Conservation (phyloP, 2,113 vertebrate genomes). For the Eubucco bourcierii region DNA sequence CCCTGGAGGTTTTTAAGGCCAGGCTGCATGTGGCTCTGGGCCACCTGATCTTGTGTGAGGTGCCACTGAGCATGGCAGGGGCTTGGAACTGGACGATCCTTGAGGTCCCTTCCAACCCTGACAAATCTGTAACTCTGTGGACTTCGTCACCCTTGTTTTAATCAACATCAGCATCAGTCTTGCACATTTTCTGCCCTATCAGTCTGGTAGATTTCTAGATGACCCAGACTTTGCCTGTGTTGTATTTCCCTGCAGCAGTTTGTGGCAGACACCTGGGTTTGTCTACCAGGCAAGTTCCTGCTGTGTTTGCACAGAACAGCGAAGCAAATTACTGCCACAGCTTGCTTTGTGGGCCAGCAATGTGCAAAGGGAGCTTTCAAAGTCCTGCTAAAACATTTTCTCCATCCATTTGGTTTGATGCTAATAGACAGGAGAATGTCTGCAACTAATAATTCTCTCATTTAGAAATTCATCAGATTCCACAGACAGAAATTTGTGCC, state of each 20-base stretch:
- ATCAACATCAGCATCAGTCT: neutral
- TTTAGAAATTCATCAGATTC: constrained; percentile 14
- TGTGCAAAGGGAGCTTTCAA: neutral
- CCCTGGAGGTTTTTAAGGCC: too few species aligned
- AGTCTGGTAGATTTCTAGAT: neutral
- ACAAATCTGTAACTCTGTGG: too few species aligned
- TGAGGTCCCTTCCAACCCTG: too few species aligned
- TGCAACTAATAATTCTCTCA: constrained; percentile 24
- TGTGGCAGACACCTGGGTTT: neutral
- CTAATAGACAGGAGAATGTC: neutral
- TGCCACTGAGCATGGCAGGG: too few species aligned
- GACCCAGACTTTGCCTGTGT: neutral
- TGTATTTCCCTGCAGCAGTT: neutral
- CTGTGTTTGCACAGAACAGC: neutral
- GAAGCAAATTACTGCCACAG: neutral
- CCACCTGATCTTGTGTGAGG: too few species aligned
- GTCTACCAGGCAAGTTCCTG: neutral
- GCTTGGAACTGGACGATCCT: too few species aligned
- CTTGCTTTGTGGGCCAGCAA: neutral
- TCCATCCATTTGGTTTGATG: neutral
- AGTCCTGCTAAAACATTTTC: neutral
- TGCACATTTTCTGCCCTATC: accelerated
- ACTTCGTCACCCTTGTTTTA: neutral
- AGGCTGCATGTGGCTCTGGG: too few species aligned
- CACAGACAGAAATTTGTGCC: neutral